Percentiles rank a stretch among this genome's conserved stretches.
phyloP scores from a whole-genome alignment of 2,888 invertebrate species.

The Cotesia congregata region DNA sequence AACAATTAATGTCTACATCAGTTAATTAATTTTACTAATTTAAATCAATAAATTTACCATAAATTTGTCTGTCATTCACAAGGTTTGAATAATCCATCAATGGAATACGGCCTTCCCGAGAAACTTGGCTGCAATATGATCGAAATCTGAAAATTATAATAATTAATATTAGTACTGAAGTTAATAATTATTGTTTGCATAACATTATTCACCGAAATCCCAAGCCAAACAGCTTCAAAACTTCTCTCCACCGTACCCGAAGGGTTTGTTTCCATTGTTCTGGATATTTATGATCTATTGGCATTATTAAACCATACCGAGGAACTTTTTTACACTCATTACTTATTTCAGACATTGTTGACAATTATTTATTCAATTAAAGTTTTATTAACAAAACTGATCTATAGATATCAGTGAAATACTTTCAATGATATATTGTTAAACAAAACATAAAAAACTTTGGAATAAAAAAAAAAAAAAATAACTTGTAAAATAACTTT shows the following conservation, averaged over 20 bases:
- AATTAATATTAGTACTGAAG: slow-evolving; percentile 7
- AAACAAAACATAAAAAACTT: too few relatives aligned
- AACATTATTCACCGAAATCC: slow-evolving; percentile 75
- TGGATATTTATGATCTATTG: slow-evolving; percentile 81
- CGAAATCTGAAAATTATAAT: slow-evolving; percentile 76
- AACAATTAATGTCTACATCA: slow-evolving; percentile 14
- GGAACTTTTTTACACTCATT: slow-evolving; percentile 69
- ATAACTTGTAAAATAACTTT: neutral
- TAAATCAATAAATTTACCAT: slow-evolving; percentile 73
- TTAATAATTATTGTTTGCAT: neutral
- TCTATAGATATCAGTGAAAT: too few relatives aligned
- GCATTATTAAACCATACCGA: slow-evolving; percentile 81
- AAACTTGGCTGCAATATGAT: slow-evolving; percentile 78
- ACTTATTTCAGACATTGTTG: neutral
- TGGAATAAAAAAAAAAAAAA: too few relatives aligned
- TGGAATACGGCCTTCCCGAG: slow-evolving; percentile 77
- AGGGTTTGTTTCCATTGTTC: slow-evolving; percentile 80
- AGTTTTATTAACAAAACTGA: neutral
- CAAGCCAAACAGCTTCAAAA: slow-evolving; percentile 80
- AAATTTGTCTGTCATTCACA: slow-evolving; percentile 84
- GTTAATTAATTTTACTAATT: slow-evolving; percentile 36
- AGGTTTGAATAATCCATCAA: slow-evolving; percentile 86
- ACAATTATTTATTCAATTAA: neutral
- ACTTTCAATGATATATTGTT: too few relatives aligned
- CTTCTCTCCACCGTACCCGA: slow-evolving; percentile 78